Evolutionary conservation across 2,888 invertebrate species (phyloP).

Genomic region (Drosophila limbata): DNA sequence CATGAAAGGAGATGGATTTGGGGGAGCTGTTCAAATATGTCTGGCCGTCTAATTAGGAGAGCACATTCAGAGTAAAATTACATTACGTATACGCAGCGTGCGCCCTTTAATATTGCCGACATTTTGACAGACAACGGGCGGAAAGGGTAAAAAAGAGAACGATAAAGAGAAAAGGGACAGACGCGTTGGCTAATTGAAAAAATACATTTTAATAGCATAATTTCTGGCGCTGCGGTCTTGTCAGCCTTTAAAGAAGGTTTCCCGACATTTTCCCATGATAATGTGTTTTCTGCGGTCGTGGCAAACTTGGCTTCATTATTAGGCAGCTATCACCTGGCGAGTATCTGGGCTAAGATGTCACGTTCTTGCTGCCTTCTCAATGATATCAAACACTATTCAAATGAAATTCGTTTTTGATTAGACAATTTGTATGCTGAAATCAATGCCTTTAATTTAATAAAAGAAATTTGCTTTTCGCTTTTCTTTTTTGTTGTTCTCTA

Average conservation of each 20-base stretch:
- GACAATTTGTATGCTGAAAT: conserved; percentile 71
- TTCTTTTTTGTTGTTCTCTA: conserved; percentile 22
- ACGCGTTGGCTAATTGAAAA: conserved; percentile 64
- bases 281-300: conserved; percentile 27
- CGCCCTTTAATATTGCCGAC: conserved; percentile 56
- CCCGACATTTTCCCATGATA: conserved; percentile 1
- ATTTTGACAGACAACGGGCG: conserved; percentile 52
- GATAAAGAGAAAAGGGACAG: not conserved
- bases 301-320: conserved; percentile 24
- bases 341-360: conserved; percentile 45
- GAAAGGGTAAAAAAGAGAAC: conserved; percentile 10
- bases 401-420: conserved; percentile 68
- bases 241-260: conserved; percentile 19
- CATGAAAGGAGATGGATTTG: not conserved
- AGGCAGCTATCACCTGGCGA: conserved; percentile 42
- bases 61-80: conserved; percentile 45
- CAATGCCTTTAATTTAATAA: conserved; percentile 60
- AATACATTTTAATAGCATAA: conserved; percentile 72
- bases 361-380: conserved; percentile 23
- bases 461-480: conserved; percentile 59
- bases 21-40: conserved; percentile 40
- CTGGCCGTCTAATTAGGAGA: conserved; percentile 69
- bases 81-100: conserved; percentile 58
- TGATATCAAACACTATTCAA: conserved; percentile 70
- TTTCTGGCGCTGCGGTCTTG: conserved; percentile 50